These are phyloP conservation scores for Corythoichthys haematopterus DNA, from an alignment of 2,113 vertebrate species.

Conservation along the genomic window DNA sequence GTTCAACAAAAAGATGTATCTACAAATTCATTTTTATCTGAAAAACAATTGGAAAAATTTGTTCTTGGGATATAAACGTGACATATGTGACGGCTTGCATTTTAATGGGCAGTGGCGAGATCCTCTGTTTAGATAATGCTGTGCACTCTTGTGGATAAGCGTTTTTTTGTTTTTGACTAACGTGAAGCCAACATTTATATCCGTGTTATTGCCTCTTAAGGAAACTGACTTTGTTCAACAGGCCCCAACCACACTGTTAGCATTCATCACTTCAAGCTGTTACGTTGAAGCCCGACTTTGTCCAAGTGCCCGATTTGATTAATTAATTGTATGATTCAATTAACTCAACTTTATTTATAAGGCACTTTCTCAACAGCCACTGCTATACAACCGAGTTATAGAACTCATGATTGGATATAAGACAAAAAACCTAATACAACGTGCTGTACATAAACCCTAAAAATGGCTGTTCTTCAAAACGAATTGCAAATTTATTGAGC, in stretches of 20 bases:
- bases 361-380: no score
- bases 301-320: not conserved
- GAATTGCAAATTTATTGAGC: not conserved
- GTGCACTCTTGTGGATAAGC: conserved; percentile 5
- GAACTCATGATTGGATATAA: no score
- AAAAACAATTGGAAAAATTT: not conserved
- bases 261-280: not conserved
- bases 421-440: not conserved
- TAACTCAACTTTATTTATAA: not conserved
- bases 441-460: not conserved
- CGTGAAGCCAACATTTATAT: conserved; percentile 8
- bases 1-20: not conserved
- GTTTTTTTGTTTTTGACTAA: not conserved
- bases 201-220: conserved; percentile 29
- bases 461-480: not conserved
- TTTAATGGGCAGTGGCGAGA: not conserved
- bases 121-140: conserved; percentile 15
- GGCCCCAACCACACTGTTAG: not conserved
- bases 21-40: not conserved
- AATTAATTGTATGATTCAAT: not conserved
- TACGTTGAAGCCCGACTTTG: conserved; percentile 14
- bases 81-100: not conserved
- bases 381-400: no score
- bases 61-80: not conserved
- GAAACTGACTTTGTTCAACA: not conserved